Conservation (phyloP, 1,140 invertebrate genomes). For the Reticulitermes speratus region DNA sequence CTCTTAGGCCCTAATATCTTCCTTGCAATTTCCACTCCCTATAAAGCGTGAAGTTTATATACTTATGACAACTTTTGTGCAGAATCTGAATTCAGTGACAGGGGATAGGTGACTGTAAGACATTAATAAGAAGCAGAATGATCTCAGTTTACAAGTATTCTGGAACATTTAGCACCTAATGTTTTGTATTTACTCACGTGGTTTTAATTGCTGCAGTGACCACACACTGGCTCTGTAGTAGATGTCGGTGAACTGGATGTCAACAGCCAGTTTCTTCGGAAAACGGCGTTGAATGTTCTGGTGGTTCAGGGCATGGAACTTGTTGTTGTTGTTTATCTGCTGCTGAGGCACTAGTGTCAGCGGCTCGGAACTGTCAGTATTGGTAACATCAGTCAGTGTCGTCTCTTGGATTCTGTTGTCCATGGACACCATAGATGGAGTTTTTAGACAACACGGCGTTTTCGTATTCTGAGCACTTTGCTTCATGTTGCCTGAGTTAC, state of each 20-base stretch:
- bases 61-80: no score
- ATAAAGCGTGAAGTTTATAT: no score
- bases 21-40: no score
- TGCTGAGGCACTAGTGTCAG: neutral
- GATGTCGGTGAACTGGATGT: neutral
- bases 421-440: neutral
- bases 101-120: no score
- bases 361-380: neutral
- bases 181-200: neutral
- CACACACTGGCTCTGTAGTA: neutral
- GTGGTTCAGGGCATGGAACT: neutral
- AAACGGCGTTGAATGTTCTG: neutral
- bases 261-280: neutral
- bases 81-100: no score
- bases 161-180: no score
- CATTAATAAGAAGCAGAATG: no score
- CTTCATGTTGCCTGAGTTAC: neutral
- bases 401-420: neutral
- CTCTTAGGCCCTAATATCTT: no score
- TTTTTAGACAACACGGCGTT: neutral
- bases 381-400: neutral
- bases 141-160: no score
- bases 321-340: neutral
- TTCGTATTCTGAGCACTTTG: neutral
- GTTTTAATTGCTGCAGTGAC: neutral